A percentile compares a stretch with the other conserved stretches of the same genome.
Conservation (phyloP, 2,113 vertebrate genomes). For the Ctenomys sociabilis region DNA sequence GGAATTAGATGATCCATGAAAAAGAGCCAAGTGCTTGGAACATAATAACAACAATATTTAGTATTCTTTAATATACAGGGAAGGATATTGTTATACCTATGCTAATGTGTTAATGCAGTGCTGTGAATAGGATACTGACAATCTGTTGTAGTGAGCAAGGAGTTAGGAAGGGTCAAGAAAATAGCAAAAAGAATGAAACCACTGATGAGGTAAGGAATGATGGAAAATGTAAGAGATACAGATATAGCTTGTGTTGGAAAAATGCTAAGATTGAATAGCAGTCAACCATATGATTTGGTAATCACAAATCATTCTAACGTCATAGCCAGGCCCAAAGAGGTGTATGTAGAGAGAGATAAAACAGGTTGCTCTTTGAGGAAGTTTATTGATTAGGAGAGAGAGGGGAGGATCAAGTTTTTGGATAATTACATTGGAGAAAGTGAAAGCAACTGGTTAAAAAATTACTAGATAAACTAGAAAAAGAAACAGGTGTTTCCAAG, state of each 20-base stretch:
- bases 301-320: neutral
- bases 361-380: neutral
- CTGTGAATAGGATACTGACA: neutral
- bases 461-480: neutral
- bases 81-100: neutral
- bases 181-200: neutral
- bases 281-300: neutral
- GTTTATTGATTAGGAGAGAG: neutral
- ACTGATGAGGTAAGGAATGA: neutral
- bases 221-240: neutral
- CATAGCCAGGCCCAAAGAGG: neutral
- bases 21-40: neutral
- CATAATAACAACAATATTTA: neutral
- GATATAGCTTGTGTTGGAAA: neutral
- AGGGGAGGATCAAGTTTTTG: neutral
- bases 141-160: neutral
- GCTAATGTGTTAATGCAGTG: neutral
- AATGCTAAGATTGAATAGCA: neutral
- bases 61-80: neutral
- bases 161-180: neutral
- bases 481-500: conserved; percentile 22
- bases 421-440: neutral
- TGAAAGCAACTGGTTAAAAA: neutral
- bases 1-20: neutral
- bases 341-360: neutral